Base-by-base conservation (phyloP, 92 coral and sea anemone genomes). In the Zoanthus gigantus region DNA sequence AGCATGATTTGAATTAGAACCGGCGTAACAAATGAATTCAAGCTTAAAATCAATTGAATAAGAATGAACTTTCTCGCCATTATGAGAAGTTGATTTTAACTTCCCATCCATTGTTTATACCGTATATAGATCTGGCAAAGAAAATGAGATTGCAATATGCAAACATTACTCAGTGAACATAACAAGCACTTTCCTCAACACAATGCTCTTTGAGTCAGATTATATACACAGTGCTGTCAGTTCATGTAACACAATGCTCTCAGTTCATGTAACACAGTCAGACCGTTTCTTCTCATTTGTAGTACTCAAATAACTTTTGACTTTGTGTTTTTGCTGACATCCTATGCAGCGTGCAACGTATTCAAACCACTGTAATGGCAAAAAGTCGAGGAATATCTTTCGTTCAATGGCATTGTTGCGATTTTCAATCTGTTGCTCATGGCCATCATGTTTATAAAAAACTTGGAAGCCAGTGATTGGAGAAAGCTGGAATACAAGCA, bases 391-490 rank as follows among this genome's bases (percentile, higher is more conserved):
- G 78, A 85, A 76, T 83, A 83, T 74, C 78, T 48, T 72, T 82
- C 9, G 91, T 82, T 74, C 48, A 82, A 48, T 88, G 54, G 58
- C 83, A 83, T 66, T 50, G 87, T 83, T 83, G 74, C 78, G 86
- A 80, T 63, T 87, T 87, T 72, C 85, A 87, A 54, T 77, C 87
- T 87, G 90, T 87, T 15, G 90, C 86, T 66, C 78, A 86, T 79
- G 78, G 90, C 32, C 85, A 78, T 87, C 90, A 77, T 68, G 79
- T 87, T 45, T 87, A 87, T 48, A 87, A 87, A 54, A 87, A 61
- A 77, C 67, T 61, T 87, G 90, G 90, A 87, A 87, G 86, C 90
- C 90, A 60, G 90, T 61, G 71, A 67, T 86, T 46, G 85, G 72
- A 54, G 72, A 48, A 42, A 28, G 83, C 67, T 45, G 60, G 54